A percentile compares a stretch with the other conserved stretches of the same genome.
Conservation (phyloP, 2,888 invertebrate genomes). For the Caenorhabditis sp. region DNA sequence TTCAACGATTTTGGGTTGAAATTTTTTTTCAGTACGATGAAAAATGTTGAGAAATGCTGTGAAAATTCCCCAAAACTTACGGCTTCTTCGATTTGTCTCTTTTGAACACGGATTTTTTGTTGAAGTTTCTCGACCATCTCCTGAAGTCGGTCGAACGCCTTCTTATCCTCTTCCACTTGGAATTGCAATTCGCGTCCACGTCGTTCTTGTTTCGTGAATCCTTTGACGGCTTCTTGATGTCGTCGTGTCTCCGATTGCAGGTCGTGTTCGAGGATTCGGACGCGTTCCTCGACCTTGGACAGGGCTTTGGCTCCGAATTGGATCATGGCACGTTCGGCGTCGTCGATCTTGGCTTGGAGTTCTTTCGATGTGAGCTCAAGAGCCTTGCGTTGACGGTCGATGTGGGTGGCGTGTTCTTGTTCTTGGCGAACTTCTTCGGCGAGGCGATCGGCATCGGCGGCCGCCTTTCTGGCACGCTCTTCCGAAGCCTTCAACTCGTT, state of each 20-base stretch:
- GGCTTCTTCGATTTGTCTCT: conserved; percentile 75
- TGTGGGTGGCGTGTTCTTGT: conserved; percentile 96
- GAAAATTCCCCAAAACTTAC: too few species aligned
- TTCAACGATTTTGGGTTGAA: too few species aligned
- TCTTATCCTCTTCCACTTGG: conserved; percentile 74
- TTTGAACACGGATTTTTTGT: conserved; percentile 73
- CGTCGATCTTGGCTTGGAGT: conserved; percentile 92
- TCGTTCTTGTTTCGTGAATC: conserved; percentile 74
- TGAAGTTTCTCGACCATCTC: conserved; percentile 74
- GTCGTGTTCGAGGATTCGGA: conserved; percentile 87
- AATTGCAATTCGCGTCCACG: conserved; percentile 74
- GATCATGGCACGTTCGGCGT: conserved; percentile 84
- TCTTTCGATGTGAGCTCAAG: conserved; percentile 98
- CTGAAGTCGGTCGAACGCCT: conserved; percentile 73
- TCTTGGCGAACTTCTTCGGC: conserved; percentile 85
- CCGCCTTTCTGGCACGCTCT: conserved; percentile 86
- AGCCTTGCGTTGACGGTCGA: conserved; percentile 90
- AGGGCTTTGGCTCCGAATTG: conserved; percentile 99
- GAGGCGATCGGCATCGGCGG: conserved; percentile 96
- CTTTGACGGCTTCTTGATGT: conserved; percentile 78
- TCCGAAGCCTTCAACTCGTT: conserved; percentile 98
- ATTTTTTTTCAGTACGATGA: too few species aligned
- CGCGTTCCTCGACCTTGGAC: conserved; percentile 90
- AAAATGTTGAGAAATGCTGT: too few species aligned
- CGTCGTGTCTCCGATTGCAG: conserved; percentile 97